Conservation (phyloP, 2,113 vertebrate species). For the Galemys pyrenaicus region DNA sequence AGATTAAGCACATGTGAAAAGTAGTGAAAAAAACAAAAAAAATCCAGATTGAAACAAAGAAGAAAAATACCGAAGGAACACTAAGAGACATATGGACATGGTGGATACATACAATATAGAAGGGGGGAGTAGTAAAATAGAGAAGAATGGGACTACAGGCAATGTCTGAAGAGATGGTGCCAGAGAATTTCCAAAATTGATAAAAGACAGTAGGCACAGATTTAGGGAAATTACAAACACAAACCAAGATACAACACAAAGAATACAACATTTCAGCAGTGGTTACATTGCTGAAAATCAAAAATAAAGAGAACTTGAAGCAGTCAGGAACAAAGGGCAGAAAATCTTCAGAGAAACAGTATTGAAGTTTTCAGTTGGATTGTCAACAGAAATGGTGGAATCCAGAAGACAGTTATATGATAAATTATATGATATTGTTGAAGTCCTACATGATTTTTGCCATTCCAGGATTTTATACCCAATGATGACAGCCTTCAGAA, state of each 20-base stretch:
- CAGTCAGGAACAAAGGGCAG: neutral
- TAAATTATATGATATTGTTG: neutral
- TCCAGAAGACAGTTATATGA: neutral
- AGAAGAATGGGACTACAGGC: neutral
- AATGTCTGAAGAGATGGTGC: neutral
- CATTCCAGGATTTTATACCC: neutral
- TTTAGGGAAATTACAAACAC: constrained; percentile 5
- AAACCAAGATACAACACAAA: neutral
- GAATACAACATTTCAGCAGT: too few relatives aligned
- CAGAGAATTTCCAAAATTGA: neutral
- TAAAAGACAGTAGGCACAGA: neutral
- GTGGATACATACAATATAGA: neutral
- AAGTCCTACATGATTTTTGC: neutral
- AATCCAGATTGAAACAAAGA: neutral
- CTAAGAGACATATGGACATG: neutral
- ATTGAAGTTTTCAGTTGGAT: neutral
- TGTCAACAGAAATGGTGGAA: neutral
- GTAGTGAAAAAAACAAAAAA: neutral
- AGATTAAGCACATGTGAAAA: neutral
- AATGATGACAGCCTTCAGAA: neutral
- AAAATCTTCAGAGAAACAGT: neutral
- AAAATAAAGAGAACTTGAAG: neutral
- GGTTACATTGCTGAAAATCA: too few relatives aligned
- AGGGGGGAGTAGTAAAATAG: neutral
- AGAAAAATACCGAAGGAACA: neutral